These are phyloP conservation scores for Oreohelix idahoensis DNA, from an alignment of 1,140 invertebrate species.

Conservation along the genomic window DNA sequence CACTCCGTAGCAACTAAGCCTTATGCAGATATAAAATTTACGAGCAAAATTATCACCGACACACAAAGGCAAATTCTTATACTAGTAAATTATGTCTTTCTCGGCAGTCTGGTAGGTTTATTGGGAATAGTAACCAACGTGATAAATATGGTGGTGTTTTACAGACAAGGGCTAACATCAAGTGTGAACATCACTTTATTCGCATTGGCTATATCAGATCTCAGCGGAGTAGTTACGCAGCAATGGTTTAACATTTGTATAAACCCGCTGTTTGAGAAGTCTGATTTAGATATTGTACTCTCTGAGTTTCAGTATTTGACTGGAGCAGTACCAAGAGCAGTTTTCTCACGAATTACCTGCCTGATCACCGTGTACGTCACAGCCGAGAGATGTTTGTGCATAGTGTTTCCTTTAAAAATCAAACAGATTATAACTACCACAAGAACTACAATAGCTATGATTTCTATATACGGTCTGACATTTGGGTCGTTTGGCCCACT, in stretches of 20 bases:
- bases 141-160: conserved; percentile 1
- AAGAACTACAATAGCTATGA: background rate
- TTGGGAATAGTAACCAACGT: conserved; percentile 4
- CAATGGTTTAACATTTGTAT: background rate
- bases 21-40: no score
- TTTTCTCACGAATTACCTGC: background rate
- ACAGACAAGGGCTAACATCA: background rate
- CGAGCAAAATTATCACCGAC: no score
- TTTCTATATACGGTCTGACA: background rate
- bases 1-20: no score
- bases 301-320: background rate
- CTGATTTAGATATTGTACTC: background rate
- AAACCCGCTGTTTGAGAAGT: background rate
- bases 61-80: no score
- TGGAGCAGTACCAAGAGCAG: background rate
- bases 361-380: background rate
- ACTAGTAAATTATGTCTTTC: no score
- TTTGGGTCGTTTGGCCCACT: background rate
- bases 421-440: background rate
- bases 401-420: background rate
- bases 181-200: background rate
- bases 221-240: background rate
- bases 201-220: background rate
- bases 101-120: no score
- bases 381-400: background rate